Base-by-base conservation (phyloP, 2,888 invertebrate species). In the Lithosia quadra region DNA sequence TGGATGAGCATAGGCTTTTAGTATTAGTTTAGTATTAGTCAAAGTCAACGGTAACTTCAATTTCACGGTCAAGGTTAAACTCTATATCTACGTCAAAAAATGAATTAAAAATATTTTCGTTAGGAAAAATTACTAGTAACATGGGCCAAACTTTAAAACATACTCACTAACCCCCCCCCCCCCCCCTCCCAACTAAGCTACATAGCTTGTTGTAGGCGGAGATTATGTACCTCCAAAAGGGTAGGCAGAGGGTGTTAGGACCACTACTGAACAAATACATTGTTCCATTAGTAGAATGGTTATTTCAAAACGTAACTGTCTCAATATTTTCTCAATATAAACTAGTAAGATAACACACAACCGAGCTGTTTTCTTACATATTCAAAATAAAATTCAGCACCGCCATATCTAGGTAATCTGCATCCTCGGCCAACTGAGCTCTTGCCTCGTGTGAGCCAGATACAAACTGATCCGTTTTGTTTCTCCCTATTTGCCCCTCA, bases 381-480 rank as follows among this genome's bases (percentile, higher is more conserved):
- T 79, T 77, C 77, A 71, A 78, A 82, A 72, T 71, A 72, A 76
- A 71, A 74, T 79, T 65, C 78, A 73, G 15, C 28, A n/a, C 68
- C 67, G 73, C 67, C 86, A 76, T 75, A 86, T 91, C 90, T 74
- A 91, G 90, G 72, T 75, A 68, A 77, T 74, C 67, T 79, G 77
- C 69, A 77, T 83, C 84, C 80, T 72, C 67, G 81, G 58, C 69
- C 68, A 71, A 79, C 77, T 73, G 80, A 76, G 74, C 71, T 71
- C 68, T 69, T 73, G 71, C 75, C 75, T 79, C 33, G 83, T 84
- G 82, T 78, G 82, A 84, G 83, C 78, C 78, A 84, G 88, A 89
- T 88, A 88, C 87, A 84, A 79, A 83, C 87, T 90, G 91, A 92
- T 91, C 91, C 90, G 86, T 91, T 92, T 91, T 89, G 90, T 91